Evolutionary conservation across 2,113 vertebrate species (phyloP), one percentile per base, ranked within the genome.

Genomic region (Pelecanus crispus): DNA sequence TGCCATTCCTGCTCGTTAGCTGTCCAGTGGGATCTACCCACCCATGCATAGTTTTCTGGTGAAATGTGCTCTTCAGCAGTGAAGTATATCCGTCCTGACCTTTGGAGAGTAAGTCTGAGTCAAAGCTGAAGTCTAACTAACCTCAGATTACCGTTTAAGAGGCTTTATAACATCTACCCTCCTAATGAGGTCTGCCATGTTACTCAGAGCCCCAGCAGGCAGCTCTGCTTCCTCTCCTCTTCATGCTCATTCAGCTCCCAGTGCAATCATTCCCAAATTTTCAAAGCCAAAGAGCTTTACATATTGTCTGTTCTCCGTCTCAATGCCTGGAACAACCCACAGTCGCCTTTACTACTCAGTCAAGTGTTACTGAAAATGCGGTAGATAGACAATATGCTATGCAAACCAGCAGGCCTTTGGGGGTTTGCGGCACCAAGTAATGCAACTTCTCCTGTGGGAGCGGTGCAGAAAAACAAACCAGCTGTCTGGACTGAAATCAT

Each of bases 401-500:
- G 89, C 81, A 94, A 94, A 91, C 71, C 59, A 55, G 38, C 49
- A 77, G 52, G 74, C 81, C 92, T 82, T 18, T 77, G 53, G 84
- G 81, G 74, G 38, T 58, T 95, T 73, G 78, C 88, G 77, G 84
- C 86, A 90, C 13, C 47, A 66, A 92, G 84, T 62, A 96, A 92
- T 29, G 49, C 81, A 80, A 56, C 81, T 87, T 87, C 87, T 91
- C 86, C 92, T 90, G 62, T 88, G 94, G 92, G 95, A 97, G 78
- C 0, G 0, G 42, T 50, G 50, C 89, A 93, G 74, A 80, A 95
- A 95, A 96, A 55, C 84, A 95, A 92, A 94, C 70, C 86, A 94
- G 84, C 92, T 97, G 95, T 95, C 95, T 95, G 95, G 47, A 86
- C 17, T 93, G 86, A 95, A 87, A 92, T 91, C 49, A 92, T 38